Evolutionary conservation across 2,888 invertebrate genomes (phyloP).

Genomic region (Hypolimnas misippus): DNA sequence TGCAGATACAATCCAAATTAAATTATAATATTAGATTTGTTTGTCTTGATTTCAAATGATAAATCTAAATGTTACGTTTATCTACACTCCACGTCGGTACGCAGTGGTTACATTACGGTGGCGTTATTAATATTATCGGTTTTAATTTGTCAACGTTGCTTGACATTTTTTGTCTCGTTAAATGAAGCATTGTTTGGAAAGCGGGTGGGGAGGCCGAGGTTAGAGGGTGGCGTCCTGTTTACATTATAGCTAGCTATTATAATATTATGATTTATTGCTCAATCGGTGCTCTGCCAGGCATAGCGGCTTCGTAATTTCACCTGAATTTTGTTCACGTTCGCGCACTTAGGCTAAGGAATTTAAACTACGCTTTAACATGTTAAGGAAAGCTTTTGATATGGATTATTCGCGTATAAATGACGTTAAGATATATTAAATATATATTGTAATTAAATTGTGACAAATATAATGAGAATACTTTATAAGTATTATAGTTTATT

Average conservation of each 20-base stretch:
- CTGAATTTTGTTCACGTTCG: conserved; percentile 69
- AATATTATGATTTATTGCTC: conserved; percentile 80
- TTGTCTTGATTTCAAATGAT: background rate
- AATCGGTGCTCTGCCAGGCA: conserved; percentile 68
- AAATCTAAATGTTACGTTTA: background rate
- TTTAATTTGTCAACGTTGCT: conserved; percentile 48
- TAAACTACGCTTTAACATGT: conserved; percentile 68
- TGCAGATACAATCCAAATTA: too few relatives aligned
- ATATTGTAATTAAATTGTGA: background rate
- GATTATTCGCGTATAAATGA: conserved; percentile 34
- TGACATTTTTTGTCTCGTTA: conserved; percentile 57
- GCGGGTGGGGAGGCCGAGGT: conserved; percentile 47
- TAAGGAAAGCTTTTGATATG: conserved; percentile 75
- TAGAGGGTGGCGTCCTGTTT: conserved; percentile 62
- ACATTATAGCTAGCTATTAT: conserved; percentile 77
- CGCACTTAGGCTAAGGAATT: conserved; percentile 67
- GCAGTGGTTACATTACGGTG: background rate
- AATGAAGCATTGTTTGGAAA: conserved; percentile 53
- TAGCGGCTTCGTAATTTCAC: conserved; percentile 64
- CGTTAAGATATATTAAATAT: conserved; percentile 18
- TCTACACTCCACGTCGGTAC: background rate
- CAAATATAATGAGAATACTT: background rate
- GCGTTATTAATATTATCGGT: conserved; percentile 38
- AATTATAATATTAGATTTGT: too few relatives aligned
- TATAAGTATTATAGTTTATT: background rate